A percentile compares a stretch with the other conserved stretches of the same genome.
These are phyloP conservation scores for Hydropsyche betteni DNA, from an alignment of 2,888 invertebrate species.

Conservation along the genomic window DNA sequence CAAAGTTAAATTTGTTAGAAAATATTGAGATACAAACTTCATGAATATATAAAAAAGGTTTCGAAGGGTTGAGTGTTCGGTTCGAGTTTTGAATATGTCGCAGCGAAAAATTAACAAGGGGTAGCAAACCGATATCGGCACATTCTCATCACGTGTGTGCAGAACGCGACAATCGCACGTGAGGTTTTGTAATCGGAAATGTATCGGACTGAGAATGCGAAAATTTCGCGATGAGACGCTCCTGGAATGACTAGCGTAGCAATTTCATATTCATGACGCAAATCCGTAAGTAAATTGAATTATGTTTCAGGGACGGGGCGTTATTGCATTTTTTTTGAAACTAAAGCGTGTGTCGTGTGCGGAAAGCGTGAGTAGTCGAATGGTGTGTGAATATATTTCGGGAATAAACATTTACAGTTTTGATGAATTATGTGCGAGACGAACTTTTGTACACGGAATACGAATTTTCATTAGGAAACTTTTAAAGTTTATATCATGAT, in stretches of 20 bases:
- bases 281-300: conserved; percentile 10
- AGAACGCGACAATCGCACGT: conserved; percentile 10
- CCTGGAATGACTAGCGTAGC: conserved; percentile 4
- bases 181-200: conserved; percentile 6
- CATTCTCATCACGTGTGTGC: conserved; percentile 1
- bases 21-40: too few species aligned
- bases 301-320: conserved; percentile 2
- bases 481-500: too few species aligned
- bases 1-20: too few species aligned
- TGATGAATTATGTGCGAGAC: too few species aligned
- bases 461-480: too few species aligned
- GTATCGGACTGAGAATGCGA: neutral
- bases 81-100: too few species aligned
- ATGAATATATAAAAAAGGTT: too few species aligned
- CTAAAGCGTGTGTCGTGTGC: neutral
- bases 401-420: neutral
- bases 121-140: neutral
- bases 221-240: neutral
- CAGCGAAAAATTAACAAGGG: too few species aligned
- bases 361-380: too few species aligned
- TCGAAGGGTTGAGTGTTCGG: too few species aligned
- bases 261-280: conserved; percentile 19
- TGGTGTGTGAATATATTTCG: neutral
- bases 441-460: too few species aligned
- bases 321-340: neutral